These are phyloP conservation scores for Tortrix viridana DNA, from an alignment of 2,888 invertebrate genomes.

Conservation along the genomic window DNA sequence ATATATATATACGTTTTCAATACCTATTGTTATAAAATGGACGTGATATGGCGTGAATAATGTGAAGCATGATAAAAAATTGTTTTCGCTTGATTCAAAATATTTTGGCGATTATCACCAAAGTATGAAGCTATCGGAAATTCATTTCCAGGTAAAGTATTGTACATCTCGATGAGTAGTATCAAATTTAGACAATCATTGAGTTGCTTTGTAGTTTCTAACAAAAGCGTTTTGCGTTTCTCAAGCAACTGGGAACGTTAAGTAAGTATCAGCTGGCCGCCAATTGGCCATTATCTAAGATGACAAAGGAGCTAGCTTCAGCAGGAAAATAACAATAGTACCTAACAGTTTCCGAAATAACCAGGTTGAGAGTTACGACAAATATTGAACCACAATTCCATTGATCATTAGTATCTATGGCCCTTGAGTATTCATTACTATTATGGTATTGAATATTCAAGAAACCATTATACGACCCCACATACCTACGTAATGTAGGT, in stretches of 20 bases:
- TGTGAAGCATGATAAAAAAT: no score
- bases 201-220: conserved; percentile 15
- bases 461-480: no score
- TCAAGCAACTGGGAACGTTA: conserved; percentile 3
- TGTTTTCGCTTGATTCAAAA: not conserved
- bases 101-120: not conserved
- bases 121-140: not conserved
- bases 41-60: no score
- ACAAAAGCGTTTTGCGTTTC: conserved; percentile 15
- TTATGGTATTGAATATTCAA: no score
- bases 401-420: no score
- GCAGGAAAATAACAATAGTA: not conserved
- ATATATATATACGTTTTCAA: no score
- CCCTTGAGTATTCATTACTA: no score
- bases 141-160: not conserved
- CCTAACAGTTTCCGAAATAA: not conserved
- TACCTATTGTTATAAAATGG: no score
- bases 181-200: conserved; percentile 13
- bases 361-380: no score
- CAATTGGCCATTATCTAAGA: conserved; percentile 13
- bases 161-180: conserved; percentile 1
- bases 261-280: conserved; percentile 6
- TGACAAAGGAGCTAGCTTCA: conserved; percentile 3
- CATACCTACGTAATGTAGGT: no score
- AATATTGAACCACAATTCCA: no score